A percentile compares a stretch with the other conserved stretches of the same genome.
phyloP scores from a whole-genome alignment of 2,888 invertebrate species.

The Tetragnatha montana region DNA sequence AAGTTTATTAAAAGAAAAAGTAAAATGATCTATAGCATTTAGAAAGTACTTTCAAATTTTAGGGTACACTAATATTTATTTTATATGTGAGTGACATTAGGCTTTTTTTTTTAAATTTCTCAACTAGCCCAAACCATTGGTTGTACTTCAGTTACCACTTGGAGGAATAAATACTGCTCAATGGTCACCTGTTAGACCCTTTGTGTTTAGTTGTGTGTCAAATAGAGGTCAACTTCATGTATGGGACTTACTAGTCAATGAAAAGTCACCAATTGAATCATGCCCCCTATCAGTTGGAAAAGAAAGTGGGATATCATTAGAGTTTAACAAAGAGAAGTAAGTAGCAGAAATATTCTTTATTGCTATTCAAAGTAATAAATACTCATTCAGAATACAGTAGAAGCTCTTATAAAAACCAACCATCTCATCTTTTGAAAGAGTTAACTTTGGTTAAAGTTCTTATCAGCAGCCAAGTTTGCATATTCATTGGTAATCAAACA shows the following conservation, averaged over 20 bases:
- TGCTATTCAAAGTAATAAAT: no score
- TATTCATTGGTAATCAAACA: no score
- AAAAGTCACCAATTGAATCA: conserved; percentile 38
- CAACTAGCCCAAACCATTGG: conserved; percentile 57
- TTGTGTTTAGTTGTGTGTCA: conserved; percentile 57
- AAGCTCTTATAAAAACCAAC: no score
- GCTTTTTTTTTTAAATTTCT: conserved; percentile 3
- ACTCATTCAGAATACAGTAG: no score
- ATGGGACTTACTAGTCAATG: conserved; percentile 58
- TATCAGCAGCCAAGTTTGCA: no score
- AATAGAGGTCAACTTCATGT: conserved; percentile 56
- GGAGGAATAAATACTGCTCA: conserved; percentile 54
- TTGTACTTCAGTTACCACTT: conserved; percentile 49
- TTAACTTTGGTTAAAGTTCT: no score
- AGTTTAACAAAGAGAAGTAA: conserved; percentile 63
- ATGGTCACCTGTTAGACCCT: conserved; percentile 66
- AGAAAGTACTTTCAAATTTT: not conserved
- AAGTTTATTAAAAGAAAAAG: no score
- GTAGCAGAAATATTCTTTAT: not conserved
- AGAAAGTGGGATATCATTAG: conserved; percentile 36
- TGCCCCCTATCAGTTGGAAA: conserved; percentile 27
- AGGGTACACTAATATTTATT: not conserved
- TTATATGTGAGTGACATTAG: not conserved
- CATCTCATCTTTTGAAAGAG: no score
- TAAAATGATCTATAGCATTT: not conserved